Conservation (phyloP, 2,797 vertebrate species). For the Tragelaphus oryx region DNA sequence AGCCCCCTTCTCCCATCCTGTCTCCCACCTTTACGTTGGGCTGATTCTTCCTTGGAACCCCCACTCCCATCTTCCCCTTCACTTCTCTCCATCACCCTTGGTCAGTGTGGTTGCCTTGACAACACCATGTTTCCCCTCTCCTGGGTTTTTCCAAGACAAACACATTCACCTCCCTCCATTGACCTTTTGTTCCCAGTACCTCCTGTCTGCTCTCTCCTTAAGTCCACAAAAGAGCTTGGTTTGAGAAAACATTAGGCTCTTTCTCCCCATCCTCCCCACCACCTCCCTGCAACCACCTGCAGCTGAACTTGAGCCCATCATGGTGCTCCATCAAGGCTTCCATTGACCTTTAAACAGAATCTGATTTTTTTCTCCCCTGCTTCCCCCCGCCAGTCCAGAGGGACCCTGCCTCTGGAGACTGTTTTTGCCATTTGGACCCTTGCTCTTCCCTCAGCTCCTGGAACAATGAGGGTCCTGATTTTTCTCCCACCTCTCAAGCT, state of each 20-base stretch:
- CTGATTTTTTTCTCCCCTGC: neutral
- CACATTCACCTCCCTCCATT: neutral
- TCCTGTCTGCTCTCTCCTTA: neutral
- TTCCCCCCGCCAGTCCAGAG: rapidly evolving
- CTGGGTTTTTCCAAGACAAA: neutral
- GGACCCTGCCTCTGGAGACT: no score
- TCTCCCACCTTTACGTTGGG: neutral
- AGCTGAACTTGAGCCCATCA: neutral
- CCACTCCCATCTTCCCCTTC: neutral
- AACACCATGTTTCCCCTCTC: neutral
- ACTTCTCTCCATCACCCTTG: neutral
- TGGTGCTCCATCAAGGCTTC: neutral
- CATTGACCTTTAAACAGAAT: neutral
- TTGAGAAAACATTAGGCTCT: neutral
- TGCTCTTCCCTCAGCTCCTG: neutral
- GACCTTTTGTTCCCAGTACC: neutral
- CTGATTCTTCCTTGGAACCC: neutral
- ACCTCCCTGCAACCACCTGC: neutral
- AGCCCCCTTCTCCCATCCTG: neutral
- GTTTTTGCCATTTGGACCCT: neutral
- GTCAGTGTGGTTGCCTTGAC: neutral
- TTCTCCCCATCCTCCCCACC: neutral
- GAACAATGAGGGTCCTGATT: neutral
- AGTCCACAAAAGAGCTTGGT: neutral
- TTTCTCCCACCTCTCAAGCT: rapidly evolving